A percentile compares a stretch with the other conserved stretches of the same genome.
Evolutionary conservation across 1,140 invertebrate genomes (phyloP).

Genomic region (Microplitis mediator): DNA sequence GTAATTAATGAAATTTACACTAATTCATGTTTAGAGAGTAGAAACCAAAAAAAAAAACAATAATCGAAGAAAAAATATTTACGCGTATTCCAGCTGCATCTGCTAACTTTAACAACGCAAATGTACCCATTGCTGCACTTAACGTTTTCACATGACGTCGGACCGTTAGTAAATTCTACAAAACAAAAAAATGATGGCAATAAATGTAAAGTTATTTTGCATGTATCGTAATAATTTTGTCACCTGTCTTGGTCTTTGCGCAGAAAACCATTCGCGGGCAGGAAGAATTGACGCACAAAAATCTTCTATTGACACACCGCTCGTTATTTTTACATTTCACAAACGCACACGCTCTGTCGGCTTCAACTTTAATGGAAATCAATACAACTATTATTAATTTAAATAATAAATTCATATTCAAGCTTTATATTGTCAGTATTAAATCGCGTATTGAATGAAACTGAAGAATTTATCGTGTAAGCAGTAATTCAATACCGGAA

Average conservation of each 20-base stretch:
- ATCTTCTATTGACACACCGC: slow-evolving; percentile 43
- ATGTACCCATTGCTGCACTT: slow-evolving; percentile 40
- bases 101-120: slow-evolving; percentile 39
- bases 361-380: not conserved
- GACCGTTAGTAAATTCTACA: slow-evolving; percentile 46
- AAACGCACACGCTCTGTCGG: slow-evolving; percentile 33
- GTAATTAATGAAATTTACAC: no score
- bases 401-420: no score
- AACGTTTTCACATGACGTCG: slow-evolving; percentile 42
- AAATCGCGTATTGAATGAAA: no score
- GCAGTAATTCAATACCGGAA: no score
- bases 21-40: no score
- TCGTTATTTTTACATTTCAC: slow-evolving; percentile 38
- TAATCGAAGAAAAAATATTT: slow-evolving; percentile 16
- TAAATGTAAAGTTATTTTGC: not conserved
- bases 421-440: no score
- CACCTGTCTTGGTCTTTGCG: slow-evolving; percentile 42
- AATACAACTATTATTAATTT: no score
- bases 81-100: slow-evolving; percentile 46
- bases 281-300: slow-evolving; percentile 43
- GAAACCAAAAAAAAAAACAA: not conserved
- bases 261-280: slow-evolving; percentile 51
- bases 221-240: not conserved
- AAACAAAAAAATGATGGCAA: slow-evolving; percentile 7
- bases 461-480: no score